phyloP scores from a whole-genome alignment of 2,797 vertebrate species.

The Labroides dimidiatus region DNA sequence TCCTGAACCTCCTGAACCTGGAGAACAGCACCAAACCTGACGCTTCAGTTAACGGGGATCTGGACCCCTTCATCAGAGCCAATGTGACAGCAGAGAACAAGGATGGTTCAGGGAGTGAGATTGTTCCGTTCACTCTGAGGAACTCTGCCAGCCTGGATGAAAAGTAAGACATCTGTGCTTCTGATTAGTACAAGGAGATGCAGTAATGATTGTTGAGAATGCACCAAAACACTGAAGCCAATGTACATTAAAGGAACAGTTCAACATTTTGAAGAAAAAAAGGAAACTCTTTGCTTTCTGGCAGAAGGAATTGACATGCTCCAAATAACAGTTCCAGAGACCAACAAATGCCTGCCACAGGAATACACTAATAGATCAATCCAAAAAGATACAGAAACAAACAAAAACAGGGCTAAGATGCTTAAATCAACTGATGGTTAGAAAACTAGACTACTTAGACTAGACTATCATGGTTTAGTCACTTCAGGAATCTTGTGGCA shows the following conservation, averaged over 20 bases:
- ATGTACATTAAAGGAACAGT: neutral
- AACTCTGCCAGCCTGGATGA: slow-evolving; percentile 75
- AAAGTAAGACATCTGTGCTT: slow-evolving; percentile 68
- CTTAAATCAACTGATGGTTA: too few species aligned
- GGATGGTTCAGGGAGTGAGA: slow-evolving; percentile 66
- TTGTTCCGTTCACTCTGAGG: slow-evolving; percentile 61
- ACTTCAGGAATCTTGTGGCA: too few species aligned
- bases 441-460: too few species aligned
- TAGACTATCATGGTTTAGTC: too few species aligned
- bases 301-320: neutral
- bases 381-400: too few species aligned
- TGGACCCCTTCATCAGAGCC: slow-evolving; percentile 60
- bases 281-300: neutral
- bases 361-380: too few species aligned
- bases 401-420: too few species aligned
- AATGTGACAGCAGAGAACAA: slow-evolving; percentile 72
- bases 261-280: neutral
- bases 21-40: slow-evolving; percentile 67
- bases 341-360: too few species aligned
- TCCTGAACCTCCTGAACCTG: slow-evolving; percentile 86
- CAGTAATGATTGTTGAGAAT: neutral
- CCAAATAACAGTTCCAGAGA: too few species aligned
- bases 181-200: neutral
- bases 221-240: neutral
- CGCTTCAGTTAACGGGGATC: slow-evolving; percentile 18